Percentiles rank a stretch among this genome's conserved stretches.
Conservation (phyloP, 2,113 vertebrate genomes). For the Brachyhypopomus gauderio region DNA sequence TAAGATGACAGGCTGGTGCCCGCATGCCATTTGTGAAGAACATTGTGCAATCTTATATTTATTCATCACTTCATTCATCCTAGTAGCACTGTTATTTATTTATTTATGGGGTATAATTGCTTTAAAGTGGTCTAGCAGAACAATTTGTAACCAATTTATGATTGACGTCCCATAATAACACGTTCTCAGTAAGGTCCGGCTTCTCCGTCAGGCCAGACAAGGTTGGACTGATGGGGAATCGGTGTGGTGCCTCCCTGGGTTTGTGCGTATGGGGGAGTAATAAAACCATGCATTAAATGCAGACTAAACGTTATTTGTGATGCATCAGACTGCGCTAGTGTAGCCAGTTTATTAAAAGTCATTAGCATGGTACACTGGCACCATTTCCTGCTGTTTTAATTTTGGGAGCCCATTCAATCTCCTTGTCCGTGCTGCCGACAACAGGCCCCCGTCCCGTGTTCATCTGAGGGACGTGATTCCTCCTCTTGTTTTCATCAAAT, state of each 20-base stretch:
- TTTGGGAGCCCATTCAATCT: not conserved
- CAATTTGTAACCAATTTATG: slow-evolving; percentile 54
- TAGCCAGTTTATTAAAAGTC: slow-evolving; percentile 10
- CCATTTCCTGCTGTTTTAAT: slow-evolving; percentile 39
- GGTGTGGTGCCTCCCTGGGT: not conserved
- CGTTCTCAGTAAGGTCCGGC: slow-evolving; percentile 39
- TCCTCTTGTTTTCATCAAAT: slow-evolving; percentile 44
- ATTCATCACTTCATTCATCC: slow-evolving; percentile 51
- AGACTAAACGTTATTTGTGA: slow-evolving; percentile 29
- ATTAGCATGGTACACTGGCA: slow-evolving; percentile 13
- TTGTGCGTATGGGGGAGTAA: slow-evolving; percentile 27
- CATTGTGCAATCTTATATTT: slow-evolving; percentile 41
- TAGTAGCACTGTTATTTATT: slow-evolving; percentile 37
- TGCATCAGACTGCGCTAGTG: not conserved
- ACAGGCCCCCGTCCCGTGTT: slow-evolving; percentile 23
- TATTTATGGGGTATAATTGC: slow-evolving; percentile 56
- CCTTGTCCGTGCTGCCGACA: slow-evolving; percentile 5
- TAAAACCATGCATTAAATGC: slow-evolving; percentile 14
- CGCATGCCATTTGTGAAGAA: slow-evolving; percentile 35
- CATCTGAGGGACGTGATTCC: slow-evolving; percentile 37
- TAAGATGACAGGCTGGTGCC: slow-evolving; percentile 44
- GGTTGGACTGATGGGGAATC: not conserved
- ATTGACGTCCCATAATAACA: slow-evolving; percentile 52
- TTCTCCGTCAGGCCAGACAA: slow-evolving; percentile 23
- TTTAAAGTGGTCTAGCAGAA: slow-evolving; percentile 52